Percentiles rank a stretch among this genome's conserved stretches.
phyloP scores from a whole-genome alignment of 2,113 vertebrate genomes.

The Brachyhypopomus gauderio region DNA sequence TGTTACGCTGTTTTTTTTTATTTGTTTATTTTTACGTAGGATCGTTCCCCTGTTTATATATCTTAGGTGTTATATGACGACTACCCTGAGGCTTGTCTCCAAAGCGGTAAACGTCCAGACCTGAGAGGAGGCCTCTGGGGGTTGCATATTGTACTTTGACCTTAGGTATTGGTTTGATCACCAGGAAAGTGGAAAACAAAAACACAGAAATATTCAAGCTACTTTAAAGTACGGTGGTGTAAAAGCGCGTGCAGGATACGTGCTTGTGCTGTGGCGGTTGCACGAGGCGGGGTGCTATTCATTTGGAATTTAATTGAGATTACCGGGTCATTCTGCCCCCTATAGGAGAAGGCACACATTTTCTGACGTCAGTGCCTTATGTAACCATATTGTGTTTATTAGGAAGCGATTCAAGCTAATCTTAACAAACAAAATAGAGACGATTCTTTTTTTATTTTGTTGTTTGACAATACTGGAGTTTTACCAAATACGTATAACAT shows the following conservation, averaged over 20 bases:
- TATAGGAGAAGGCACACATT: conserved; percentile 55
- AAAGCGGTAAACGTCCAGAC: background rate
- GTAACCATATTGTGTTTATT: too few relatives aligned
- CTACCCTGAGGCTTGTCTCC: background rate
- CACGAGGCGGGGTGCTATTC: background rate
- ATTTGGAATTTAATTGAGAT: background rate
- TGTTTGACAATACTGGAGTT: background rate
- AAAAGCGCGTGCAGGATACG: background rate
- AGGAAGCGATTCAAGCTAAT: too few relatives aligned
- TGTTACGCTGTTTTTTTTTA: background rate
- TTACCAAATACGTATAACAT: background rate
- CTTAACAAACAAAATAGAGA: too few relatives aligned
- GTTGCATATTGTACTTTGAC: background rate
- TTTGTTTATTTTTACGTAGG: background rate
- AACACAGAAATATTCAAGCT: background rate
- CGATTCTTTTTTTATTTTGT: background rate
- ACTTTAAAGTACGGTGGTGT: background rate
- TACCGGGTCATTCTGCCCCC: conserved; percentile 66
- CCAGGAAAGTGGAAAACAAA: background rate
- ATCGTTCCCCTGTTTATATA: background rate
- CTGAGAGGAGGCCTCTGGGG: background rate
- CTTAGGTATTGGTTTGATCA: background rate
- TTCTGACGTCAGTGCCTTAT: background rate
- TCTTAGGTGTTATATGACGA: background rate
- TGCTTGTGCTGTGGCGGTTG: background rate